These are phyloP conservation scores for Margaritifera margaritifera DNA, from an alignment of 2,888 invertebrate genomes.

Conservation along the genomic window DNA sequence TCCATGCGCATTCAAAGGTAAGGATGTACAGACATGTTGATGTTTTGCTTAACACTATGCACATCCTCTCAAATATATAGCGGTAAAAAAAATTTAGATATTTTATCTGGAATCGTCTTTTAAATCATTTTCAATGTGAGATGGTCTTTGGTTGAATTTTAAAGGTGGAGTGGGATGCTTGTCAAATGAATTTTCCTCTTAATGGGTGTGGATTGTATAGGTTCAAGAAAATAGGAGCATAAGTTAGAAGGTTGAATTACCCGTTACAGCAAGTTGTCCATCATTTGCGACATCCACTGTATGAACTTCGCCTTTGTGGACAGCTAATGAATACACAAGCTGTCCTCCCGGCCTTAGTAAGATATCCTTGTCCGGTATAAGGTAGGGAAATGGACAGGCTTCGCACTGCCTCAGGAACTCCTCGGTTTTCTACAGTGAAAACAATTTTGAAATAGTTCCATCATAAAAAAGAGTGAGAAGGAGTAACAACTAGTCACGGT, in stretches of 20 bases:
- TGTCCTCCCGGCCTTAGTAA: slow-evolving; percentile 58
- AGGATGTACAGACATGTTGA: no score
- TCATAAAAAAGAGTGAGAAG: no score
- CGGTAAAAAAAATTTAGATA: no score
- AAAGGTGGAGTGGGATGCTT: no score
- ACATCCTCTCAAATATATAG: no score
- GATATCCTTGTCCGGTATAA: slow-evolving; percentile 47
- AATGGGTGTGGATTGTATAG: background rate
- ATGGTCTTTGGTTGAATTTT: no score
- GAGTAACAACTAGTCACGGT: no score
- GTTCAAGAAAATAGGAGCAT: background rate
- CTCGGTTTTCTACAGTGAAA: slow-evolving; percentile 19
- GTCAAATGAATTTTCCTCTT: background rate
- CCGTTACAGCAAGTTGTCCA: slow-evolving; percentile 39
- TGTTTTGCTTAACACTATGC: no score
- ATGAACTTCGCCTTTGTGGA: slow-evolving; percentile 51
- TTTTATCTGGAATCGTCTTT: no score
- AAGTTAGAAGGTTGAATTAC: background rate
- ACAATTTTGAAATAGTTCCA: no score
- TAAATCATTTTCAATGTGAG: no score
- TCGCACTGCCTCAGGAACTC: slow-evolving; percentile 45
- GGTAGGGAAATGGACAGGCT: slow-evolving; percentile 34
- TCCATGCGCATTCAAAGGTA: no score
- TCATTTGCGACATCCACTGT: slow-evolving; percentile 50
- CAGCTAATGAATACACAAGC: slow-evolving; percentile 54